A percentile compares a stretch with the other conserved stretches of the same genome.
These are phyloP conservation scores for Orgyia antiqua DNA, from an alignment of 2,888 invertebrate species.

Conservation along the genomic window DNA sequence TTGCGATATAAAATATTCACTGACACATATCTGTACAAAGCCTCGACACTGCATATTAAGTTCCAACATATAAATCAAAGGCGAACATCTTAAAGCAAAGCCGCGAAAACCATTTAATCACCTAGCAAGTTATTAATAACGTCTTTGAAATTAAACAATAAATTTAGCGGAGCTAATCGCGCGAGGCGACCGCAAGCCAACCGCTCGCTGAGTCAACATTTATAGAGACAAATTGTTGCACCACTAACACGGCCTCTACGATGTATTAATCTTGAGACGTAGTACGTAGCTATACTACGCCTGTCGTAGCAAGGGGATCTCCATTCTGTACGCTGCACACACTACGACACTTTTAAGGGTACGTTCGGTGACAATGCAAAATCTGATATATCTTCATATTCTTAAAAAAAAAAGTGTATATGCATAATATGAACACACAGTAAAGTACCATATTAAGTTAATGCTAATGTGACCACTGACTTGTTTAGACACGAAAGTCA, in stretches of 20 bases:
- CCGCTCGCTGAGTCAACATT: conserved; percentile 74
- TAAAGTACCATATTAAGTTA: conserved; percentile 40
- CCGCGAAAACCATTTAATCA: conserved; percentile 74
- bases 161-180: conserved; percentile 74
- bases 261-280: conserved; percentile 71
- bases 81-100: conserved; percentile 55
- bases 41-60: conserved; percentile 52
- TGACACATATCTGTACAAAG: conserved; percentile 34
- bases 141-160: conserved; percentile 77
- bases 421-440: conserved; percentile 22
- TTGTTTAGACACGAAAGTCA: conserved; percentile 43
- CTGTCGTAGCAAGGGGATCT: conserved; percentile 36
- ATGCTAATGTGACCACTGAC: conserved; percentile 41
- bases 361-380: conserved; percentile 9
- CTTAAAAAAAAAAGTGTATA: conserved; percentile 9
- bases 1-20: conserved; percentile 30
- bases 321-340: conserved; percentile 25
- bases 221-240: conserved; percentile 78
- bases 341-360: conserved; percentile 24
- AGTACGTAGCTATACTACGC: conserved; percentile 44
- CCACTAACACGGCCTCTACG: conserved; percentile 65
- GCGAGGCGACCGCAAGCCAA: conserved; percentile 61
- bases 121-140: conserved; percentile 73
- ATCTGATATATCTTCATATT: too few relatives aligned
- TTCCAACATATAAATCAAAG: conserved; percentile 62